Evolutionary conservation across 2,113 vertebrate genomes (phyloP).

Genomic region (Scomber japonicus): DNA sequence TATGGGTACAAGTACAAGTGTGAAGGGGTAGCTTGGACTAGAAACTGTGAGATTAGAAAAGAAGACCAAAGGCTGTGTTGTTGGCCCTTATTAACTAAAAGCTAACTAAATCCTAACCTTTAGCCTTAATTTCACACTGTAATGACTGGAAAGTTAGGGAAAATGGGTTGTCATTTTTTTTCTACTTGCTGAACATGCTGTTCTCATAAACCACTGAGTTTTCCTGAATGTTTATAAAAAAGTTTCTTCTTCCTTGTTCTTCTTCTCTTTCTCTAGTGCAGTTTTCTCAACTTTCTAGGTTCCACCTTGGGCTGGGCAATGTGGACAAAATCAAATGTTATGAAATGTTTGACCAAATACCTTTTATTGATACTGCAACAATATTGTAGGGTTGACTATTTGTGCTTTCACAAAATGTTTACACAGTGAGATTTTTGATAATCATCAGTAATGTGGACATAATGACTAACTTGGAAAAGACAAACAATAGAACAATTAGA

Average conservation of each 20-base stretch:
- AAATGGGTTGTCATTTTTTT: not conserved
- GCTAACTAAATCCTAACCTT: not conserved
- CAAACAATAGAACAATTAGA: no score
- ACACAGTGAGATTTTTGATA: no score
- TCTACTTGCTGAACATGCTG: not conserved
- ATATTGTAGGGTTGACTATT: no score
- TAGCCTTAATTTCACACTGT: not conserved
- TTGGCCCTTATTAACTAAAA: not conserved
- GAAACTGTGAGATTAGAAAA: not conserved
- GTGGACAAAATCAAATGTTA: no score
- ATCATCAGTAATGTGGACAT: no score
- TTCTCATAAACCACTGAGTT: not conserved
- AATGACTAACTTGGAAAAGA: no score
- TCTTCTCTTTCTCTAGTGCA: not conserved
- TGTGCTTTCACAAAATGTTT: no score
- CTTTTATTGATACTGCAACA: no score
- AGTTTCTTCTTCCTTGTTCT: not conserved
- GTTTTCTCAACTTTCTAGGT: not conserved
- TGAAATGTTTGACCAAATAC: no score
- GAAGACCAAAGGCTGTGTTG: not conserved
- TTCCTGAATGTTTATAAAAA: not conserved
- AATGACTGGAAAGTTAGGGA: not conserved
- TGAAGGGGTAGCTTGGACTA: not conserved
- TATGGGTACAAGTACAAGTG: not conserved
- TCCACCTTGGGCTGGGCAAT: no score